Base-by-base conservation (phyloP, 35 echinoderm and acorn worm species). In the Eucidaris tribuloides region DNA sequence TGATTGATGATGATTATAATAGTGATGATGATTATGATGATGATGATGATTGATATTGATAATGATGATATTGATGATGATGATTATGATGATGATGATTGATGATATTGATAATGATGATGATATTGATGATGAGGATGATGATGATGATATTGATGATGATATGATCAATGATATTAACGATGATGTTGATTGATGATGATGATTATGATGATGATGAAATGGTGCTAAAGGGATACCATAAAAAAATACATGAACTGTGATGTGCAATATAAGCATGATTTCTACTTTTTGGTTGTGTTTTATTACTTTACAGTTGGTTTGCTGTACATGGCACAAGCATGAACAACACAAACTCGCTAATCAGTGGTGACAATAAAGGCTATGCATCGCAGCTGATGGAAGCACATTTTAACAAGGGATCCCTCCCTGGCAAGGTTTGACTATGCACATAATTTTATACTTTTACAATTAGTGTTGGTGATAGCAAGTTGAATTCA, bases 301-400 rank as follows among this genome's bases (percentile, higher is more conserved):
- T 7, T 76, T 54, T 33, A 55, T 28, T 80, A 13, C 34, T 80
- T 77, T 41, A 61, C 71, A 96, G 93, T 52, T 92, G 95, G 90
- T 92, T 98, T 87, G 95, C 90, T 49, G 90, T 93, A 20, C 90
- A 98, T 49, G 87, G 95, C 57, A 93, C 95, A 18, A 90, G 95
- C 32, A 98, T 93, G 90, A 98, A 98, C 83, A 98, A 98, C 50
- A 93, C 95, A 29, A 98, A 98, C 36, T 62, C 79, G 5, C 54
- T 98, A 7, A 98, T 98, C n/a, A 98, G 90, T 63, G 86, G 95
- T 23, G 95, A 98, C 44, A 98, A 98, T 54, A 98, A 93, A 39
- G 95, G 95, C 1, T 98, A 93, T 80, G 95, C 95, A 22, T 89
- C 90, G 1, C 85, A 93, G 44, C 66, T 89, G 20, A 83, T 93